Conservation (phyloP, 2,797 vertebrate genomes). For the Enteromius mattozi region DNA sequence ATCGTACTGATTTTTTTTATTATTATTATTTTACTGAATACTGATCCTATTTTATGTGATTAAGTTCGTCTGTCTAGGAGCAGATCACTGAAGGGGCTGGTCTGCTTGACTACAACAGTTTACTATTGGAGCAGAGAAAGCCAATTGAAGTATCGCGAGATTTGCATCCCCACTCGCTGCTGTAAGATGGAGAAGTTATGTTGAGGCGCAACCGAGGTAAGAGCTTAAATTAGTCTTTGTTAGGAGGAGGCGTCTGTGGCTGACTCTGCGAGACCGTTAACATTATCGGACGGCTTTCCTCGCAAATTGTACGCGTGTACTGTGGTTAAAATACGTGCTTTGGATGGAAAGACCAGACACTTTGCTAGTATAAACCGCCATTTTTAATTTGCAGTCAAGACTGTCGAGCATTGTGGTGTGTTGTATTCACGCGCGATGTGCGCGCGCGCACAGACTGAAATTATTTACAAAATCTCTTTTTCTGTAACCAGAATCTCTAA, state of each 20-base stretch:
- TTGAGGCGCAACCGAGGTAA: constrained; percentile 82
- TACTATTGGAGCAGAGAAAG: constrained; percentile 27
- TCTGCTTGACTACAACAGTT: constrained; percentile 5
- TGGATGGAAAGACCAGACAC: constrained; percentile 66
- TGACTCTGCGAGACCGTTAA: background rate
- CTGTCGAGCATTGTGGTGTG: constrained; percentile 75
- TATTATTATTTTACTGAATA: background rate
- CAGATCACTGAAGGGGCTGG: constrained; percentile 14
- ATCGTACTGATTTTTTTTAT: background rate
- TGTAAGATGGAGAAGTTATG: constrained; percentile 86
- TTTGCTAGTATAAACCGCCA: constrained; percentile 82
- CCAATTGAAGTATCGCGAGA: constrained; percentile 75
- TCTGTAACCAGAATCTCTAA: background rate
- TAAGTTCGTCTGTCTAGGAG: background rate
- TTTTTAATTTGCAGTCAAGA: constrained; percentile 82
- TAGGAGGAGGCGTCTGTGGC: constrained; percentile 27
- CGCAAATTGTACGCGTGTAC: background rate
- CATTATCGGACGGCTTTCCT: background rate
- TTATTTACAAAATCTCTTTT: background rate
- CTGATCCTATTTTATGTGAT: background rate
- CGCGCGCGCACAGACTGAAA: constrained; percentile 55
- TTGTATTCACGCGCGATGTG: constrained; percentile 63
- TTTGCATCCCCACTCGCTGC: constrained; percentile 72
- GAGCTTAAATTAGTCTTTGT: constrained; percentile 65
- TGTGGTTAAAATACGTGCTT: constrained; percentile 43